These are phyloP conservation scores for Muricea muricata DNA, from an alignment of 92 coral and sea anemone genomes.

Conservation along the genomic window DNA sequence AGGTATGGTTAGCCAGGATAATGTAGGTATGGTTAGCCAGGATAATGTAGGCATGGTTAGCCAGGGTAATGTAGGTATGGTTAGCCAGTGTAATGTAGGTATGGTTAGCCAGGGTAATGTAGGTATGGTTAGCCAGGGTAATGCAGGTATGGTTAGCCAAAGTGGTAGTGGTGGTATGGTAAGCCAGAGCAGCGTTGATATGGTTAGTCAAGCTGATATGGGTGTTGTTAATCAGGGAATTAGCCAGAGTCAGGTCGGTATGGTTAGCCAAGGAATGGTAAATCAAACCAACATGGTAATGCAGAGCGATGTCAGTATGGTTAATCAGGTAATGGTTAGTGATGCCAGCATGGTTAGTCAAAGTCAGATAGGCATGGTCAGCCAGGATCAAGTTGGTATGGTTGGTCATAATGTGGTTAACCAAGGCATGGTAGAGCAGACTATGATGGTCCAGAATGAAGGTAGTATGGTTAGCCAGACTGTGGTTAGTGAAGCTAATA, in stretches of 20 bases:
- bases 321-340: background rate
- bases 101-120: background rate
- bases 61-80: background rate
- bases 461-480: background rate
- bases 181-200: background rate
- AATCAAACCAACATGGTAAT: background rate
- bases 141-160: background rate
- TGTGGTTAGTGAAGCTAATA: background rate
- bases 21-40: background rate
- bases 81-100: background rate
- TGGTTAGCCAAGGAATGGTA: background rate
- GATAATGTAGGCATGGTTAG: background rate
- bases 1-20: background rate
- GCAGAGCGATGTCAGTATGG: background rate
- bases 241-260: background rate
- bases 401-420: background rate
- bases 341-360: background rate
- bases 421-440: background rate
- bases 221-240: background rate
- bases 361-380: background rate
- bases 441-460: background rate
- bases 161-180: background rate
- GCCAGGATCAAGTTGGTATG: background rate
- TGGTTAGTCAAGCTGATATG: background rate
- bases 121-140: background rate